Evolutionary conservation across 2,888 invertebrate genomes (phyloP), one percentile per base, ranked within the genome.

Genomic region (Desoria tigrina): DNA sequence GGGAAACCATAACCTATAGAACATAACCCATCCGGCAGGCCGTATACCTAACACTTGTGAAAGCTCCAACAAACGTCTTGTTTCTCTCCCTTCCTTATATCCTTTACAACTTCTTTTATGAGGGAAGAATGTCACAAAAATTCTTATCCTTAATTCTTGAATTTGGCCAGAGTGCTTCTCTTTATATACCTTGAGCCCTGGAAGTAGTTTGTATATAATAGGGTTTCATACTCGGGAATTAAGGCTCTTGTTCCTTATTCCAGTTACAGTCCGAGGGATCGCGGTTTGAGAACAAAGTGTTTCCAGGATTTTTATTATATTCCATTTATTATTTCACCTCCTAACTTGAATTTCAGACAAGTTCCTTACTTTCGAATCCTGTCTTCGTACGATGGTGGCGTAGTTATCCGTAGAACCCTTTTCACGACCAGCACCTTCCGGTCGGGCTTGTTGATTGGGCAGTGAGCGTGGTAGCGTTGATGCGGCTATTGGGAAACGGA

Each of bases 391-490:
- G 50, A 71, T 65, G 49, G 72, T 69, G 42, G 69, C 68, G 53
- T 72, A 69, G 53, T 63, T 69, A 39, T 66, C 69, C 37, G 64
- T 61, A 42, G 65, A 59, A 54, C 63, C 61, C 64, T 66, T 69
- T 45, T 71, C 72, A 51, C 68, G 62, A 14, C 63, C 68, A 18
- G 61, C 63, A 18, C 56, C 63, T 23, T 72, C 73, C 45, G 59
- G 69, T 54, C 69, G 61, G 42, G 71, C 69, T 27, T 67, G 70
- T 61, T 75, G 75, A 55, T 66, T 71, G 16, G 69, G 74, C 7
- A 68, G 71, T 55, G 74, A 68, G 42, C 76, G 66, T 55, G 76
- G 76, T 6, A 76, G 67, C 16, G 76, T 76, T 27, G 76, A 76
- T 18, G 76, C 76, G 60, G 76, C 76, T 76, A 54, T 11, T 56